phyloP scores from a whole-genome alignment of 2,888 invertebrate genomes.

The Eulithis prunata region DNA sequence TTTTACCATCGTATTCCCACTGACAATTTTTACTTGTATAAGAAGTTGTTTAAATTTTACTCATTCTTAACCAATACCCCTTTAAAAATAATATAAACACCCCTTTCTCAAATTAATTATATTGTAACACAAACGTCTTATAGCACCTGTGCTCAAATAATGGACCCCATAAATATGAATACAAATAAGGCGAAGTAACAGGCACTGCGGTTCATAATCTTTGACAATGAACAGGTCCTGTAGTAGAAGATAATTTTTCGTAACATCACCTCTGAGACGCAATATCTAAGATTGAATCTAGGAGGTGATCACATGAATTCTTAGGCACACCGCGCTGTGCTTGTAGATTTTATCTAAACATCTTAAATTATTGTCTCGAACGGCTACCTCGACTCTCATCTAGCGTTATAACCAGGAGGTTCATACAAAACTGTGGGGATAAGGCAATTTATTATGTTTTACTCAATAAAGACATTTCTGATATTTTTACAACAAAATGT shows the following conservation, averaged over 20 bases:
- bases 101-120: constrained; percentile 41
- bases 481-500: no score
- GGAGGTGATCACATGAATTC: constrained; percentile 80
- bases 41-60: no score
- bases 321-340: constrained; percentile 73
- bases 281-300: constrained; percentile 80
- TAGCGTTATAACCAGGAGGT: constrained; percentile 64
- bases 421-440: constrained; percentile 59
- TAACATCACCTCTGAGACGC: constrained; percentile 71
- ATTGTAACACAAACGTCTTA: constrained; percentile 38
- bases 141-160: constrained; percentile 36
- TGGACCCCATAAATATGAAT: constrained; percentile 42
- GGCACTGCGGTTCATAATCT: constrained; percentile 62
- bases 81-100: constrained; percentile 25
- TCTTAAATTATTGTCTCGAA: constrained; percentile 81
- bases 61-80: no score
- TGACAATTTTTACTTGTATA: no score
- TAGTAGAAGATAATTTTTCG: constrained; percentile 74
- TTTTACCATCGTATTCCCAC: not conserved
- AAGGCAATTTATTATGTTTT: constrained; percentile 47
- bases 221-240: constrained; percentile 68
- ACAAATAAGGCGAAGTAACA: constrained; percentile 52
- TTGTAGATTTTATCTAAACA: constrained; percentile 82
- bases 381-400: constrained; percentile 71
- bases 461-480: no score